Evolutionary conservation across 2,888 invertebrate species (phyloP).

Genomic region (Drosophila ustulata): DNA sequence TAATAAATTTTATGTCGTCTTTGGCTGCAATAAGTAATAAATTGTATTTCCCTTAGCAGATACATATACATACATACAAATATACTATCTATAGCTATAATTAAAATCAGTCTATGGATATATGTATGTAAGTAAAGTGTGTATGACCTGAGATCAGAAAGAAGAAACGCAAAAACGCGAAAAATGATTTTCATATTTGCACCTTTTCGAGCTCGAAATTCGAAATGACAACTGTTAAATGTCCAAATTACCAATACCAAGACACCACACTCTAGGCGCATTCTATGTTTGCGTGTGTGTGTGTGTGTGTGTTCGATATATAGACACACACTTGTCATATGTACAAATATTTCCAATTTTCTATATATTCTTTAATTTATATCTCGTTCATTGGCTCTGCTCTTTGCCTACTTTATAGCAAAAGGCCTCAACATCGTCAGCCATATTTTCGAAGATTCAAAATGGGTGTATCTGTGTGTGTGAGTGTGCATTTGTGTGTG

Average conservation of each 20-base stretch:
- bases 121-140: constrained; percentile 22
- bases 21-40: constrained; percentile 72
- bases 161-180: constrained; percentile 25
- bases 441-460: constrained; percentile 68
- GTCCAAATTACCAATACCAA: constrained; percentile 35
- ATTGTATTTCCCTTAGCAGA: constrained; percentile 62
- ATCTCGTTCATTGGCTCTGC: constrained; percentile 72
- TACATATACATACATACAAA: not conserved
- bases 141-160: constrained; percentile 41
- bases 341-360: constrained; percentile 75
- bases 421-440: constrained; percentile 46
- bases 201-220: constrained; percentile 73
- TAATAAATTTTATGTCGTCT: constrained; percentile 72
- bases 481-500: constrained; percentile 16
- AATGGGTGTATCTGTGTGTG: constrained; percentile 28
- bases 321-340: constrained; percentile 48
- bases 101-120: not conserved
- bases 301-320: constrained; percentile 11
- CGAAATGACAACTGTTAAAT: constrained; percentile 74
- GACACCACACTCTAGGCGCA: constrained; percentile 34
- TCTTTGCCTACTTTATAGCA: constrained; percentile 56
- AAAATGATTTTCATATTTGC: constrained; percentile 57
- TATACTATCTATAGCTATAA: constrained; percentile 3
- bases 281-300: constrained; percentile 32
- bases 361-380: constrained; percentile 65